Conservation (phyloP, 2,113 vertebrate genomes). For the Spermophilus dauricus region DNA sequence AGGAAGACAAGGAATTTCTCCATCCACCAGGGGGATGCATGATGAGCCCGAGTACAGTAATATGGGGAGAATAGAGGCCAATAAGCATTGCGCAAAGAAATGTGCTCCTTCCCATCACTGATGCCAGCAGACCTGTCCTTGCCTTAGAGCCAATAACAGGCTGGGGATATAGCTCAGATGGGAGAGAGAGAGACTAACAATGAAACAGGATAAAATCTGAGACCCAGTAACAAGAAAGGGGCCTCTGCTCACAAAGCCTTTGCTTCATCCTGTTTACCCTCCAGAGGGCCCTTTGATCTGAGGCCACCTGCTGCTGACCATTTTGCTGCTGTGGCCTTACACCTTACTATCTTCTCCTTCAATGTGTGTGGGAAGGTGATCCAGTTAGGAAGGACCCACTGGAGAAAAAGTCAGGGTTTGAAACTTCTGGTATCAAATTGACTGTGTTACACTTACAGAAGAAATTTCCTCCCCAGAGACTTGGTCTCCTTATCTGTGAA, state of each 20-base stretch:
- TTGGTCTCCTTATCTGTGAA: not conserved
- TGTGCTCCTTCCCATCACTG: not conserved
- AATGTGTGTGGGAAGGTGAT: not conserved
- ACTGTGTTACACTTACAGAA: not conserved
- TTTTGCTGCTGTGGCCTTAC: not conserved
- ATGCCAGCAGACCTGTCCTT: not conserved
- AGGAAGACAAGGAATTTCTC: conserved; percentile 47
- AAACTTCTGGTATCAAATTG: not conserved
- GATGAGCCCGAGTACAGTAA: not conserved
- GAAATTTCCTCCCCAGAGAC: not conserved
- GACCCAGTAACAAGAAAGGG: not conserved
- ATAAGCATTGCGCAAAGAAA: not conserved
- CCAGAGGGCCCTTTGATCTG: conserved; percentile 20
- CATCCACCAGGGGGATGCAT: not conserved
- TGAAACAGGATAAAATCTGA: conserved; percentile 28
- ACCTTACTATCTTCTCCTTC: not conserved
- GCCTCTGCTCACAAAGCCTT: not conserved
- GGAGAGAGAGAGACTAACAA: not conserved
- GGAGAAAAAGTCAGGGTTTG: not conserved
- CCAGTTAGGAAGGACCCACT: not conserved
- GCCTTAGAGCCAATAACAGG: not conserved
- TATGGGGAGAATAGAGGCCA: not conserved
- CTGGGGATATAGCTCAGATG: too few relatives aligned
- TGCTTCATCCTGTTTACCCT: conserved; percentile 46
- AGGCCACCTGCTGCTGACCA: not conserved